Conservation (phyloP, 1,140 invertebrate genomes). For the Leptestheria dahalacensis region DNA sequence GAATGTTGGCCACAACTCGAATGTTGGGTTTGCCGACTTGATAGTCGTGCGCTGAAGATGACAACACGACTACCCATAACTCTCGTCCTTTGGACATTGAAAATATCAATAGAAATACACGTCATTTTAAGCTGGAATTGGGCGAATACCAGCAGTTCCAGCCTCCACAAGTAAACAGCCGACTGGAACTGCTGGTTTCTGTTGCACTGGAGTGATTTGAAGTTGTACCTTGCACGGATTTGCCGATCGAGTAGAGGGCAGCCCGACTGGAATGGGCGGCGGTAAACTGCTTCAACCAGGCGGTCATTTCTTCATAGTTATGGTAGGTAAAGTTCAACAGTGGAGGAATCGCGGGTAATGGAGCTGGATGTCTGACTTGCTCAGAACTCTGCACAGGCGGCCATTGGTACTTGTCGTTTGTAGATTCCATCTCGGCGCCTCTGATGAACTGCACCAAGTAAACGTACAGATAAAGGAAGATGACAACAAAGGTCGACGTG, state of each 20-base stretch:
- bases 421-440: constrained; percentile 23
- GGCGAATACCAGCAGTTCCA: too few species aligned
- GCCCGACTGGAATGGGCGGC: constrained; percentile 30
- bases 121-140: too few species aligned
- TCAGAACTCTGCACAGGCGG: too few species aligned
- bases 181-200: too few species aligned
- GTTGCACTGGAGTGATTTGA: too few species aligned
- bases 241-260: constrained; percentile 33
- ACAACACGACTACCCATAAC: constrained; percentile 43
- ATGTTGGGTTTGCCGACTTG: constrained; percentile 36
- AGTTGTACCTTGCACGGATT: constrained; percentile 34
- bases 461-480: constrained; percentile 31
- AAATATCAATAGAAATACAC: neutral
- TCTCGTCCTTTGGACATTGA: constrained; percentile 34
- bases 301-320: constrained; percentile 31
- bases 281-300: constrained; percentile 28
- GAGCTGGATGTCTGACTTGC: neutral
- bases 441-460: constrained; percentile 30
- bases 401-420: too few species aligned
- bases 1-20: constrained; percentile 40
- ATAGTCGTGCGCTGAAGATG: constrained; percentile 30
- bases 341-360: neutral
- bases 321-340: constrained; percentile 29
- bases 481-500: constrained; percentile 28
- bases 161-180: too few species aligned